phyloP scores from a whole-genome alignment of 2,797 vertebrate species.

The Poeciliopsis turneri region DNA sequence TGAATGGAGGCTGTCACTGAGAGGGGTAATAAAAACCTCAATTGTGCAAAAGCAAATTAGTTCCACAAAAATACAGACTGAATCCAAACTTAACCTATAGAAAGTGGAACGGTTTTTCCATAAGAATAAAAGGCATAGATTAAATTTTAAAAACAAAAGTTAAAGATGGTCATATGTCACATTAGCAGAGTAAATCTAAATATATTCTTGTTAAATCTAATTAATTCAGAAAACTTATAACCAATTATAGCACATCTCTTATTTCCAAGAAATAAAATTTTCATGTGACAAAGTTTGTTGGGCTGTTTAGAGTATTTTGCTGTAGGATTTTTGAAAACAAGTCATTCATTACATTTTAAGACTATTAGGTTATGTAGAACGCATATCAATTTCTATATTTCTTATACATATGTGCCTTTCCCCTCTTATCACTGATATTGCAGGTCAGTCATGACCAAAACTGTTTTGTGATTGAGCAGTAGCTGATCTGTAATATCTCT shows the following conservation, averaged over 20 bases:
- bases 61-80: neutral
- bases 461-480: slow-evolving; percentile 56
- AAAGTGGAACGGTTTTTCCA: neutral
- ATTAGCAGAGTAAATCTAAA: neutral
- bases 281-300: neutral
- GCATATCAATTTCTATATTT: slow-evolving; percentile 21
- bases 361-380: slow-evolving; percentile 38
- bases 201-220: neutral
- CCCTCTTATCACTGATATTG: slow-evolving; percentile 51
- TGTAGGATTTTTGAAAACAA: slow-evolving; percentile 12
- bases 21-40: slow-evolving; percentile 22
- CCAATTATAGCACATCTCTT: neutral
- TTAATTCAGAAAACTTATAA: neutral
- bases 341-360: slow-evolving; percentile 8
- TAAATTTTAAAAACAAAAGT: neutral
- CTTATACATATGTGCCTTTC: slow-evolving; percentile 31
- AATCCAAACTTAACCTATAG: slow-evolving; percentile 10
- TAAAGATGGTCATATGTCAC: neutral
- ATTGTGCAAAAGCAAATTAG: slow-evolving; percentile 7
- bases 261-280: neutral
- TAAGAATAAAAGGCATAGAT: neutral
- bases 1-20: slow-evolving; percentile 48
- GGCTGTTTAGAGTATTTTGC: neutral
- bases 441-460: slow-evolving; percentile 63
- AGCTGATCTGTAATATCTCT: slow-evolving; percentile 79